phyloP scores from a whole-genome alignment of 2,888 invertebrate species.

The Caenorhabditis sp. region DNA sequence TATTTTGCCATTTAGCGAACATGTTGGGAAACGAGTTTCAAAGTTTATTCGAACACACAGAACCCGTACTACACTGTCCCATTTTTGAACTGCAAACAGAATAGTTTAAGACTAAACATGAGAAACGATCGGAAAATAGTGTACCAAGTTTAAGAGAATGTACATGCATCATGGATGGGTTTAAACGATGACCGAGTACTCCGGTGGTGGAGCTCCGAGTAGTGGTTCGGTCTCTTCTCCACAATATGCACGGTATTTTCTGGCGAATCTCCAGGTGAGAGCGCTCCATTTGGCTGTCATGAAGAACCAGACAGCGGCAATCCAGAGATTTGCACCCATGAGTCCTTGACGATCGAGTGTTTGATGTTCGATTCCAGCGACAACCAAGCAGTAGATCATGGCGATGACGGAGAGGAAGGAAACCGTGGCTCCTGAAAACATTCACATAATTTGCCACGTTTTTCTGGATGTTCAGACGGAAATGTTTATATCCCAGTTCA shows the following conservation, averaged over 20 bases:
- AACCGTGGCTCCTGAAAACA: slow-evolving; percentile 65
- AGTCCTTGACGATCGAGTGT: slow-evolving; percentile 74
- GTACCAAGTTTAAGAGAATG: slow-evolving; percentile 50
- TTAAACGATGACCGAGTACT: slow-evolving; percentile 52
- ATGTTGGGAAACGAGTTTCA: slow-evolving; percentile 6
- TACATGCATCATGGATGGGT: slow-evolving; percentile 35
- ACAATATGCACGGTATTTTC: slow-evolving; percentile 59
- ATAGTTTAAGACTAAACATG: slow-evolving; percentile 24
- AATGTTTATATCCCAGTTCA: no score
- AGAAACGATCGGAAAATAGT: background rate
- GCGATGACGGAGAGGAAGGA: slow-evolving; percentile 74
- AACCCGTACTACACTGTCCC: slow-evolving; percentile 51
- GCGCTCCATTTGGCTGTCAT: slow-evolving; percentile 78
- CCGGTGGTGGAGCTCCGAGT: slow-evolving; percentile 55
- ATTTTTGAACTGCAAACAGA: slow-evolving; percentile 32
- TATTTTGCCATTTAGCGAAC: slow-evolving; percentile 21
- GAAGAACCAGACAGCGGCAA: slow-evolving; percentile 81
- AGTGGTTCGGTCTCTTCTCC: slow-evolving; percentile 63
- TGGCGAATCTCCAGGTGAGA: slow-evolving; percentile 60
- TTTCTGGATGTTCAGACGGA: background rate
- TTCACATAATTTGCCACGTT: background rate
- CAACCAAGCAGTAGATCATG: slow-evolving; percentile 76
- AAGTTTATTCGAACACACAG: slow-evolving; percentile 45
- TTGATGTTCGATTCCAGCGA: slow-evolving; percentile 77
- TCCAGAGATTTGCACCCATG: slow-evolving; percentile 80